Evolutionary conservation across 2,113 vertebrate species (phyloP).

Genomic region (Sitta europaea): DNA sequence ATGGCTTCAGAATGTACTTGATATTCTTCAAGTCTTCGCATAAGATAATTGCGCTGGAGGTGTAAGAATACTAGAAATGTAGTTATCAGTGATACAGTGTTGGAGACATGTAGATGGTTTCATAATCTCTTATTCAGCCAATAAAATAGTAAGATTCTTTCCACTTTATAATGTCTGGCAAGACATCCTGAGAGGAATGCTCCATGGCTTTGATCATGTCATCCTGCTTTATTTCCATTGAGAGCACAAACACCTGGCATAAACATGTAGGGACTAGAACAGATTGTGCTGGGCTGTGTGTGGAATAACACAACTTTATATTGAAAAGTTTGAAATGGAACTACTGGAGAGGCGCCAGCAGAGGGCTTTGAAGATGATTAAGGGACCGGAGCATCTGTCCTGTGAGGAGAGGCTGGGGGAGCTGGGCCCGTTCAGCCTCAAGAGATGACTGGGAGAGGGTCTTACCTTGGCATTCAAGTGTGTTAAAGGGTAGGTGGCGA

Average conservation of each 20-base stretch:
- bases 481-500: neutral
- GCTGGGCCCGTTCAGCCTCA: neutral
- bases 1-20: neutral
- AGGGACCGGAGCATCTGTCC: neutral
- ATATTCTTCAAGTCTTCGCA: rapidly evolving
- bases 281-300: rapidly evolving
- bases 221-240: neutral
- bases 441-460: neutral
- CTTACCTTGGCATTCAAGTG: neutral
- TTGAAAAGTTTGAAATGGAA: neutral
- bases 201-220: neutral
- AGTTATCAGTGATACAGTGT: neutral
- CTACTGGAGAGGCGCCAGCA: neutral
- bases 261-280: neutral
- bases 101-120: rapidly evolving
- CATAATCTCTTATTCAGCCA: neutral
- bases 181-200: neutral
- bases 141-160: neutral
- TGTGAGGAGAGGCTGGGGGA: neutral
- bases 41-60: neutral
- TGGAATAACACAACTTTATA: neutral
- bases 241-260: neutral
- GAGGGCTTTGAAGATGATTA: neutral
- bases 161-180: neutral
- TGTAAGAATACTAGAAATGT: neutral